Conservation (phyloP, 2,797 vertebrate species). For the Enteromius treurensis region DNA sequence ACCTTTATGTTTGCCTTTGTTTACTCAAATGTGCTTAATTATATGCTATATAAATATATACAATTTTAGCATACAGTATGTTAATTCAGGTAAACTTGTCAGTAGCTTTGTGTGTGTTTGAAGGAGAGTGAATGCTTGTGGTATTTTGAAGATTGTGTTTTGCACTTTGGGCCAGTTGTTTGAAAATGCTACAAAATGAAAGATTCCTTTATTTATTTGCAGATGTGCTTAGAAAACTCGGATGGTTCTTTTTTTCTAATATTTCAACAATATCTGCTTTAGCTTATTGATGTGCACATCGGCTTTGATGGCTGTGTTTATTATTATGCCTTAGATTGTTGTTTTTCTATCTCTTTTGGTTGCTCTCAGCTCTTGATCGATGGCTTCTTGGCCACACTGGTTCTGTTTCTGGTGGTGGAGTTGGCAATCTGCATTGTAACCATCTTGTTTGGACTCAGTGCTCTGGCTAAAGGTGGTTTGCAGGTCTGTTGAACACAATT, state of each 20-base stretch:
- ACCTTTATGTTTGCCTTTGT: conserved; percentile 55
- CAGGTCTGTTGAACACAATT: conserved; percentile 67
- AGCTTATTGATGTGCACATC: background rate
- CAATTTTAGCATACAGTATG: background rate
- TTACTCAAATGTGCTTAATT: conserved; percentile 34
- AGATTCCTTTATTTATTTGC: background rate
- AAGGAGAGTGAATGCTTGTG: conserved; percentile 11
- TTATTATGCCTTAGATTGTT: conserved; percentile 10
- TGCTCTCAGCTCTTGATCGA: conserved; percentile 76
- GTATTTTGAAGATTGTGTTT: conserved; percentile 24
- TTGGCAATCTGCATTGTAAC: conserved; percentile 79
- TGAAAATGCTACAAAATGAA: conserved; percentile 42
- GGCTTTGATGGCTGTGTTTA: background rate
- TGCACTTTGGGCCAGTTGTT: conserved; percentile 62
- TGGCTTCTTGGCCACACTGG: conserved; percentile 77
- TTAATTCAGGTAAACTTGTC: background rate
- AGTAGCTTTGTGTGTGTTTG: background rate
- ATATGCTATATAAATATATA: background rate
- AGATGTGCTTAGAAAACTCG: background rate
- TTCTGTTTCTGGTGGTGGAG: conserved; percentile 81
- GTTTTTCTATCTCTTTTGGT: background rate
- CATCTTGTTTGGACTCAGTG: conserved; percentile 80
- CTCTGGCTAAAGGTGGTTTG: conserved; percentile 71
- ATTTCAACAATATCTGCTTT: background rate
- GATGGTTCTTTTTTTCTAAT: background rate